Evolutionary conservation across 2,888 invertebrate genomes (phyloP), one percentile per base, ranked within the genome.

Genomic region (Tetheella fluctuosa): DNA sequence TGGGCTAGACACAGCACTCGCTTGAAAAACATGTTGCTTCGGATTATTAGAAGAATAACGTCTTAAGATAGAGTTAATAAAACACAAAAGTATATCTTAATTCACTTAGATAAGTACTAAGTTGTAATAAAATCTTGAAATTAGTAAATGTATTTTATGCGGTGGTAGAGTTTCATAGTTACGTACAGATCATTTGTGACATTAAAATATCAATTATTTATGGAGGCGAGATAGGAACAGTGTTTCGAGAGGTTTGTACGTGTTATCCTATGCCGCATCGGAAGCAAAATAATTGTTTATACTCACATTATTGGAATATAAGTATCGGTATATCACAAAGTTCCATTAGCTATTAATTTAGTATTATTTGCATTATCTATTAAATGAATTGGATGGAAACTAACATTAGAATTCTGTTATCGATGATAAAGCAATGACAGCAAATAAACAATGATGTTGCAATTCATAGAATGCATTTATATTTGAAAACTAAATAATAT

Each of bases 201-300:
- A 91, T 90, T 91, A 90, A 90, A 92, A 92, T 92, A 92, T 91
- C 90, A 90, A 91, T 91, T 90, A 91, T 91, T 91, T 91, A 92
- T 91, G 81, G 90, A 80, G 84, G 81, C 82, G 83, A 88, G 91
- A 91, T 91, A 91, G 83, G 76, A 78, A 81, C 74, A 79, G 79
- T 79, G 79, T 84, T 86, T 83, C 80, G 74, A 84, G 83, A 81
- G 83, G 83, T n/a, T n/a, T n/a, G n/a, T 81, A 76, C 78, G 48
- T 55, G 37, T 37, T 55, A 37, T 37, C 30, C 68, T 67, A 64
- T 74, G 64, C 60, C 61, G 7, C n/a, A 82, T 80, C 78, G 80
- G 34, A 81, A 82, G 81, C 80, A 76, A 84, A 85, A 82, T 81
- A 20, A 55, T 34, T 55, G 55, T 25, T 57, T 28, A 57, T 59